Evolutionary conservation across 2,797 vertebrate species (phyloP), one percentile per base, ranked within the genome.

Genomic region (Holocentrus rufus): DNA sequence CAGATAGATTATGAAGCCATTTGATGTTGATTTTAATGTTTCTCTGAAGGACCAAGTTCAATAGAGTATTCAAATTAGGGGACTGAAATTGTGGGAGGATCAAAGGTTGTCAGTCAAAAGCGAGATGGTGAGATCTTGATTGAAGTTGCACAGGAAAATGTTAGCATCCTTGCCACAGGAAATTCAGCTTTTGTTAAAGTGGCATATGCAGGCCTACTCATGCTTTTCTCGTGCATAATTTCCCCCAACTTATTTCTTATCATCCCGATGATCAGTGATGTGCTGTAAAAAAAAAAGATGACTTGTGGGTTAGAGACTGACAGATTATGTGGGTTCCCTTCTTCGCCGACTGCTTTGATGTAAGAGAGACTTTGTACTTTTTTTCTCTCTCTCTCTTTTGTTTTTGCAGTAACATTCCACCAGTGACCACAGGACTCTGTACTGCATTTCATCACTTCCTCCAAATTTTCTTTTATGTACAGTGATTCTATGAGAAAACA

Each of bases 191-290:
- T 79, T 65, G 42, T 50, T 74, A 36, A 85, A 68, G 5, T 13
- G 36, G 57, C 11, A 1, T 20, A 18, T 34, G 55, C 1, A 55
- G 76, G 64, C 76, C 77, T 62, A 82, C 85, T 79, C 82, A 22
- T 44, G 13, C 23, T 69, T 66, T 77, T 66, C 9, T 64, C n/a
- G n/a, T 10, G 18, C 0, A 74, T 80, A 73, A 90, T 85, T 91
- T 91, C 85, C 90, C 93, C 90, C 85, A 73, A 84, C 82, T 78
- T 27, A 47, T 46, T 34, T 39, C 69, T 89, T 90, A 92, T 91
- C 89, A 75, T 73, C 59, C 59, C 22, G 7, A 9, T 66, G 78
- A 92, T 93, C 90, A 81, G 77, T 4, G 0, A 10, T 17, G 62
- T 56, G 80, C 84, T 65, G 60, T 58, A 60, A 53, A 69, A 64